A percentile compares a stretch with the other conserved stretches of the same genome.
phyloP scores from a whole-genome alignment of 2,113 vertebrate genomes.

The Rhadina sibilatrix region DNA sequence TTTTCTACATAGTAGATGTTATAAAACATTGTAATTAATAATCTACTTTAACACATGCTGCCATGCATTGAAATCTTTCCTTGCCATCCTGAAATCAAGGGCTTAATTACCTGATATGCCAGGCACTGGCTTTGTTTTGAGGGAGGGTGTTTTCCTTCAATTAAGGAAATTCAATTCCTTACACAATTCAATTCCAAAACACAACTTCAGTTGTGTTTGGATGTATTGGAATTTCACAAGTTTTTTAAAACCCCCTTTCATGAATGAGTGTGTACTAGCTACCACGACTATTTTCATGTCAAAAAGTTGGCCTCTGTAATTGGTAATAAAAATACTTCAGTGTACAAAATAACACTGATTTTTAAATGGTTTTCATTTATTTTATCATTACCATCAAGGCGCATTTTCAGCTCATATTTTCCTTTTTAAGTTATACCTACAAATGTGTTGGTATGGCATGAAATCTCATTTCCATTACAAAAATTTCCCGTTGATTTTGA shows the following conservation, averaged over 20 bases:
- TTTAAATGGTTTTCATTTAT: not conserved
- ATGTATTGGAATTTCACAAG: not conserved
- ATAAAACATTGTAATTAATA: not conserved
- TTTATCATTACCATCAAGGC: not conserved
- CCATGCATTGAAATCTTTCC: not conserved
- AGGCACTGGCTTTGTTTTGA: not conserved
- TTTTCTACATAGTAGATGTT: not conserved
- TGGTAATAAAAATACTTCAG: not conserved
- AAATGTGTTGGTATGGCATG: not conserved
- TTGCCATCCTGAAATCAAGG: not conserved
- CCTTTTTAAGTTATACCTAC: not conserved
- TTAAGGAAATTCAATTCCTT: too few species aligned
- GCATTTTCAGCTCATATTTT: not conserved
- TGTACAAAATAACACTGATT: not conserved
- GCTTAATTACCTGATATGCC: not conserved
- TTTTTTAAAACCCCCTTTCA: not conserved
- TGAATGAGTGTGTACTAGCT: not conserved
- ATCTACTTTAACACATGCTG: not conserved
- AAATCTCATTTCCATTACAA: not conserved
- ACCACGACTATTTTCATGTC: not conserved
- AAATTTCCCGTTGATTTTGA: not conserved
- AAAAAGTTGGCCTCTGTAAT: not conserved
- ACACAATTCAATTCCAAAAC: too few species aligned
- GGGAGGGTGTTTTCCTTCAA: not conserved
- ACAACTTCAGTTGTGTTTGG: not conserved